Evolutionary conservation across 2,888 invertebrate species (phyloP).

Genomic region (Dryococelus australis): DNA sequence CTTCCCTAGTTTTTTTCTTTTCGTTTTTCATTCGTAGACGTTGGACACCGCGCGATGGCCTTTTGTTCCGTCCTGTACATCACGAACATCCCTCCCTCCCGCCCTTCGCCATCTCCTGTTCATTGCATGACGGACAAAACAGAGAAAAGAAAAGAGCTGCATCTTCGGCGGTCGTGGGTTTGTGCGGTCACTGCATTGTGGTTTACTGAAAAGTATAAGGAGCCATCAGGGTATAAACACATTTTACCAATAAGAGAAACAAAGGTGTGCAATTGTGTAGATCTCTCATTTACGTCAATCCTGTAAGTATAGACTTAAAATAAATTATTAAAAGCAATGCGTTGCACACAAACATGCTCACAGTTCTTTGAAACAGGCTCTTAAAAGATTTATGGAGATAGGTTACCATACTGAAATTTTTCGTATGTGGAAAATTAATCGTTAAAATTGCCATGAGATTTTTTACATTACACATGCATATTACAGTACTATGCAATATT

Average conservation of each 20-base stretch:
- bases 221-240: neutral
- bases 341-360: no score
- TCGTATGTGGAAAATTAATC: no score
- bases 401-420: no score
- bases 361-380: no score
- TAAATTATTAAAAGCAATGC: no score
- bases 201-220: conserved; percentile 31
- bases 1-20: conserved; percentile 30
- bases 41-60: conserved; percentile 30
- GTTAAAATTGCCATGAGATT: no score
- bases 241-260: neutral
- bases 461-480: no score
- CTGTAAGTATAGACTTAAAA: no score
- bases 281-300: no score
- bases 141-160: conserved; percentile 30
- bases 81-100: neutral
- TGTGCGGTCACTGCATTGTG: conserved; percentile 37
- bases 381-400: no score
- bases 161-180: conserved; percentile 32
- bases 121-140: conserved; percentile 22
- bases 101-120: conserved; percentile 12
- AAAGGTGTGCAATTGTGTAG: no score
- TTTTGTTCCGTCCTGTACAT: conserved; percentile 39
- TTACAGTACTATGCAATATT: no score
- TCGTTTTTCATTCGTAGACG: neutral